Evolutionary conservation across 1,140 invertebrate species (phyloP), one percentile per base, ranked within the genome.

Genomic region (Drosophila sturtevanti): DNA sequence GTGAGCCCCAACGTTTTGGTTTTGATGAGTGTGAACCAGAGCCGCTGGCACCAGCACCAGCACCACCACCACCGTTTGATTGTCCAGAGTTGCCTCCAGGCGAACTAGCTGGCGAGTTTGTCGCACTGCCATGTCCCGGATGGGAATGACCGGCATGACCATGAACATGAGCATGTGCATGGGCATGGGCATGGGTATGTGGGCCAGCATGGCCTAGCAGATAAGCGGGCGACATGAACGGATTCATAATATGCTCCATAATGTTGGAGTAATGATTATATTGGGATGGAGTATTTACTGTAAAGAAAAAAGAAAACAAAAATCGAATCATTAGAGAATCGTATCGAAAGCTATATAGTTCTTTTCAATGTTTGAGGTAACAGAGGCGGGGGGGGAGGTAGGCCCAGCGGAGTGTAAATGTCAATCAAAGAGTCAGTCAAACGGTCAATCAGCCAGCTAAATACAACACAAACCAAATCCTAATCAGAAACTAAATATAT

Each of bases 1-100:
- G 92, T 0, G 94, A 91, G 34, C 90, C 90, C 90, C 90, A 91
- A 31, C 90, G 89, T 24, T 90, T 91, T 0, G 81, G 90, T 41
- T 91, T 91, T 1, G 63, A 31, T 21, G 71, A 52, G 27, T 31
- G 27, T 31, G 27, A 31, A 31, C 27, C 27, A 31, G 27, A 31
- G 27, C 27, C 27, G 12, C 48, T 55, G 7, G 69, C 67, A 1
- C 21, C 48, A 0, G 37, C 27, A 31, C 27, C 67, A 1, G 16
- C 48, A 0, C 34, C 27, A 31, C 27, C n/a, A n/a, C n/a, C n/a
- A 14, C 38, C 38, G 1, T 1, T 11, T 0, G 41, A 48, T 10
- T 48, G 41, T 4, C 65, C 66, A 10, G 55, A 56, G 51, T 67
- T 65, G 16, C 63, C 71, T 1, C 68, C 74, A 0, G 90, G 89